Conservation (phyloP, 2,113 vertebrate genomes). For the Gymnarchus niloticus region DNA sequence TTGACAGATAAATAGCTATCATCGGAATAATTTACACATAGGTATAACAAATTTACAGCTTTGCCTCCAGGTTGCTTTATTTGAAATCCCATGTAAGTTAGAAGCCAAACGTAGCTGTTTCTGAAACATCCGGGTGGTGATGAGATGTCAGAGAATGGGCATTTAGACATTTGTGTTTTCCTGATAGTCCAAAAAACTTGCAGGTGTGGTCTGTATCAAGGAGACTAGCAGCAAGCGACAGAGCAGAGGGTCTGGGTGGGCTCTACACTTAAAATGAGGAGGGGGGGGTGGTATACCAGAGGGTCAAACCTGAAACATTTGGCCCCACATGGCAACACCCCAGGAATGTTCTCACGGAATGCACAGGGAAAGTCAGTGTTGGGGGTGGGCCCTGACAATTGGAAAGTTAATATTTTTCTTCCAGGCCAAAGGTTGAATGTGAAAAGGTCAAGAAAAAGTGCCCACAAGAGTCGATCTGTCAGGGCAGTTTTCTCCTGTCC, state of each 20-base stretch:
- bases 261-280: conserved; percentile 40
- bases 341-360: conserved; percentile 64
- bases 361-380: conserved; percentile 52
- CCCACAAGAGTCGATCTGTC: conserved; percentile 38
- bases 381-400: conserved; percentile 54
- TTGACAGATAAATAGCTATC: no score
- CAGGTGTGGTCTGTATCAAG: conserved; percentile 36
- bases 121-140: no score
- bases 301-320: conserved; percentile 55
- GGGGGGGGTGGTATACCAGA: conserved; percentile 52
- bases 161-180: not conserved
- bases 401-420: conserved; percentile 60
- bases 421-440: conserved; percentile 52
- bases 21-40: not conserved
- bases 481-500: conserved; percentile 29
- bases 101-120: no score
- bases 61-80: not conserved
- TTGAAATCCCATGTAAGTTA: not conserved
- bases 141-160: not conserved
- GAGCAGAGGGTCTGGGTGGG: conserved; percentile 37
- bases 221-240: not conserved
- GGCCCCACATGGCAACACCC: conserved; percentile 52
- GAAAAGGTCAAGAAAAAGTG: conserved; percentile 47
- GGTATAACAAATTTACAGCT: not conserved
- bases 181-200: not conserved